Evolutionary conservation across 2,888 invertebrate species (phyloP).

Genomic region (Cephus nigrinus): DNA sequence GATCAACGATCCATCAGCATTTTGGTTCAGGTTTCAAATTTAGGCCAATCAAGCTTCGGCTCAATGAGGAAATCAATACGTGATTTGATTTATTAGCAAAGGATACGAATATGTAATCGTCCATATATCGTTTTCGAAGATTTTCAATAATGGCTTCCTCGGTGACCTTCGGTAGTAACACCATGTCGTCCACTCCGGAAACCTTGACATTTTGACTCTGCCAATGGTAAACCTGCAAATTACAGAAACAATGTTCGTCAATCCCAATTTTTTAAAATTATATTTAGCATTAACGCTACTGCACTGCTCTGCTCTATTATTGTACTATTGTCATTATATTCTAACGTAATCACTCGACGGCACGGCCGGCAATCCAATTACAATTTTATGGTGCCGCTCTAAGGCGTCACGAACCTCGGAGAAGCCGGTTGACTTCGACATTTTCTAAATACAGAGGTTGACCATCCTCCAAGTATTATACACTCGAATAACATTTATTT

Average conservation of each 20-base stretch:
- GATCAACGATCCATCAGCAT: background rate
- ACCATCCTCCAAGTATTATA: background rate
- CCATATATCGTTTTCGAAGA: conserved; percentile 74
- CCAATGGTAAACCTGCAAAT: conserved; percentile 74
- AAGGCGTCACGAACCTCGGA: background rate
- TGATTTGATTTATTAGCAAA: conserved; percentile 35
- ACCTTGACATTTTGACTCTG: conserved; percentile 77
- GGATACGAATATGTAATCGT: conserved; percentile 76
- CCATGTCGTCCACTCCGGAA: conserved; percentile 79
- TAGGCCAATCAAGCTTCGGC: background rate
- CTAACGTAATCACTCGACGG: background rate
- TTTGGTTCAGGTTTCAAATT: background rate
- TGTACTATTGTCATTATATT: background rate
- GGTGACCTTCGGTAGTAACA: conserved; percentile 72
- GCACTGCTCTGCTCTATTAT: background rate
- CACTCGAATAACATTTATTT: background rate
- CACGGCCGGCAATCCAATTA: background rate
- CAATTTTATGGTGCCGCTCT: background rate
- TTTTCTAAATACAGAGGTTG: background rate
- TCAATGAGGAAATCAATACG: background rate
- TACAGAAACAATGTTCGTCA: background rate
- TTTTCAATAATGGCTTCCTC: conserved; percentile 76
- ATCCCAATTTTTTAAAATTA: too few relatives aligned
- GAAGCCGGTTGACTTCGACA: background rate
- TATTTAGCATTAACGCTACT: background rate